Evolutionary conservation across 2,888 invertebrate species (phyloP), one percentile per base, ranked within the genome.

Genomic region (Coleophora flavipennella): DNA sequence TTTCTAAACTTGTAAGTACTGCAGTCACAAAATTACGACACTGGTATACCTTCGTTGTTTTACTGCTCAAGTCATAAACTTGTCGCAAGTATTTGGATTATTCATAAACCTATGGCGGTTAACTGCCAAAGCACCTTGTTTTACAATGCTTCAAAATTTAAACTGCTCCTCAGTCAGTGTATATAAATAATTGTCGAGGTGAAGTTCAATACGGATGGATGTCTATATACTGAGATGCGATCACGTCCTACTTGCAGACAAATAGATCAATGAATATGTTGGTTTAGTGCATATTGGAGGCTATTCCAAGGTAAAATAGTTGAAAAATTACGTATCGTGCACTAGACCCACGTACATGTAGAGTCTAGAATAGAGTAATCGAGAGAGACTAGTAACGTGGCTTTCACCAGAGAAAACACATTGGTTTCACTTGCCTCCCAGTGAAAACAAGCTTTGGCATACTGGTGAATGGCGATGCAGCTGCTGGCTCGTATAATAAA

Each of bases 331-430:
- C n/a, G n/a, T n/a, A n/a, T n/a, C n/a, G n/a, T n/a, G n/a, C n/a
- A n/a, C n/a, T n/a, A n/a, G n/a, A n/a, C 20, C 20, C 6, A 20
- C 20, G 3, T 20, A 20, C 20, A 20, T 4, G 3, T 20, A 4
- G 20, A 4, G 20, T 20, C 6, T 20, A 20, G 20, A 20, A 20
- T 6, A 20, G 20, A 34, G 40, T 42, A 51, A 50, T 45, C 54
- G 53, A 53, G 46, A 52, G 45, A 56, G 56, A 73, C 73, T 65
- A 61, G 77, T 76, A 59, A 57, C 49, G 67, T 70, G 53, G 70
- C 80, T 81, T 80, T 80, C 79, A 54, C 74, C 52, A 57, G 72
- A 70, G 76, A 80, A 79, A 78, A 64, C 63, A 53, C 61, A 57
- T 55, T 56, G 67, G 74, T 80, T 79, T 79, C 80, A 68, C 81